These are phyloP conservation scores for Hephaestus fuliginosus DNA, from an alignment of 2,797 vertebrate species.

Conservation along the genomic window DNA sequence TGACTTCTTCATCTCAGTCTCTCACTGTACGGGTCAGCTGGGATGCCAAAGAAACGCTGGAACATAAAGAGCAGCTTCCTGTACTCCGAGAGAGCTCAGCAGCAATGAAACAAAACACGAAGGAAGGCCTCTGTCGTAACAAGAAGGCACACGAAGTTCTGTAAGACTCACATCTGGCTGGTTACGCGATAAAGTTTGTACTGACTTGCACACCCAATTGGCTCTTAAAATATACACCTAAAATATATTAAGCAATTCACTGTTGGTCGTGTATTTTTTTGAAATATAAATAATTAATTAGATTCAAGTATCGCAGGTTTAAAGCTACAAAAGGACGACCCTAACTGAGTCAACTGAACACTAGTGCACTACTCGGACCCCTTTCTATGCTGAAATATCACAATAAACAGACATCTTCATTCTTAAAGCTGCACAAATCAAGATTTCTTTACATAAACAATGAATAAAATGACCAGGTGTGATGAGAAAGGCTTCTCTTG, in stretches of 20 bases:
- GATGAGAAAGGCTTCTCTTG: not conserved
- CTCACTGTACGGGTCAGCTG: slow-evolving; percentile 14
- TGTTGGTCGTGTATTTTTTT: slow-evolving; percentile 58
- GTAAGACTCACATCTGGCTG: slow-evolving; percentile 52
- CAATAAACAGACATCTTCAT: slow-evolving; percentile 22
- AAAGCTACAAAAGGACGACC: slow-evolving; percentile 75
- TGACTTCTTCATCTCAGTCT: not conserved
- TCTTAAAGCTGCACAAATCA: slow-evolving; percentile 24
- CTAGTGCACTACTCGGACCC: slow-evolving; percentile 55
- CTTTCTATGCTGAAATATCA: slow-evolving; percentile 37
- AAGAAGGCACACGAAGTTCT: slow-evolving; percentile 61
- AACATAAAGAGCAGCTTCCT: slow-evolving; percentile 30
- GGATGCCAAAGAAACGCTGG: slow-evolving; percentile 26
- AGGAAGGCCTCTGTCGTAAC: not conserved
- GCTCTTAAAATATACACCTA: slow-evolving; percentile 49
- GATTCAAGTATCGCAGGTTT: slow-evolving; percentile 88
- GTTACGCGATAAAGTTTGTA: slow-evolving; percentile 17
- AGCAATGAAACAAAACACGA: slow-evolving; percentile 16
- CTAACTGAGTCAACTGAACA: slow-evolving; percentile 34
- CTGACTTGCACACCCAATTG: slow-evolving; percentile 39
- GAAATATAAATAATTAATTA: slow-evolving; percentile 75
- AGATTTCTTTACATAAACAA: not conserved
- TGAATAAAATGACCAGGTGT: not conserved
- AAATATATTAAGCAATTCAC: slow-evolving; percentile 69
- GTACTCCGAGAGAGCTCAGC: slow-evolving; percentile 19